These are phyloP conservation scores for Muscicapa adusta DNA, from an alignment of 2,113 vertebrate genomes.

Conservation along the genomic window DNA sequence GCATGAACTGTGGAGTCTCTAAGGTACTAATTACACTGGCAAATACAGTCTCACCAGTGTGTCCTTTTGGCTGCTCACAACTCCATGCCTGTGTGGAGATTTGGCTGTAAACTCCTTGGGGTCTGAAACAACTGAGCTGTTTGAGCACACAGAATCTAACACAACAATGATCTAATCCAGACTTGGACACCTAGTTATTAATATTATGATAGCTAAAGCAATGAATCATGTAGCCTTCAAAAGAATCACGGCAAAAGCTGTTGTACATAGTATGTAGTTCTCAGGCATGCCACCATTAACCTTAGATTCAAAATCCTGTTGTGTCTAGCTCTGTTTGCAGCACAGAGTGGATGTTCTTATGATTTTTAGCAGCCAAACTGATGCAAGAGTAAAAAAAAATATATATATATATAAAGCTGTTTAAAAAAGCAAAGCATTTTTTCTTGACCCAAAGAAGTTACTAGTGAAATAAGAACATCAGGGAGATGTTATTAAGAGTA, in stretches of 20 bases:
- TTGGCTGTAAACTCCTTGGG: not conserved
- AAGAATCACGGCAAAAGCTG: slow-evolving; percentile 10
- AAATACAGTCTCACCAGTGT: not conserved
- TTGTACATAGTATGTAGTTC: not conserved
- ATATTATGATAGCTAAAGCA: slow-evolving; percentile 3
- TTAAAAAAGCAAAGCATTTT: not conserved
- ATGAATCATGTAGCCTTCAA: not conserved
- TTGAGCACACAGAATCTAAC: not conserved
- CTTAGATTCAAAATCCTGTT: not conserved
- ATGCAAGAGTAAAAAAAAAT: not conserved
- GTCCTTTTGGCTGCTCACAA: not conserved
- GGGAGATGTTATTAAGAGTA: not conserved
- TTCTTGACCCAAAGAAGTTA: not conserved
- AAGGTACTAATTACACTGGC: not conserved
- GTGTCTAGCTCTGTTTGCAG: not conserved
- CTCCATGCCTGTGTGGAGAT: not conserved
- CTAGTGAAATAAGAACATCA: not conserved
- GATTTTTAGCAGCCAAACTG: not conserved
- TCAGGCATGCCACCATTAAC: not conserved
- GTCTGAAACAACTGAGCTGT: not conserved
- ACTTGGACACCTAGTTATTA: slow-evolving; percentile 26
- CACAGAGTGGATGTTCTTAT: not conserved
- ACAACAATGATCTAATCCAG: slow-evolving; percentile 3
- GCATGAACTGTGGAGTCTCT: not conserved
- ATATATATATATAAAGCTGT: not conserved